phyloP scores from a whole-genome alignment of 2,113 vertebrate species.

The Engraulis encrasicolus region DNA sequence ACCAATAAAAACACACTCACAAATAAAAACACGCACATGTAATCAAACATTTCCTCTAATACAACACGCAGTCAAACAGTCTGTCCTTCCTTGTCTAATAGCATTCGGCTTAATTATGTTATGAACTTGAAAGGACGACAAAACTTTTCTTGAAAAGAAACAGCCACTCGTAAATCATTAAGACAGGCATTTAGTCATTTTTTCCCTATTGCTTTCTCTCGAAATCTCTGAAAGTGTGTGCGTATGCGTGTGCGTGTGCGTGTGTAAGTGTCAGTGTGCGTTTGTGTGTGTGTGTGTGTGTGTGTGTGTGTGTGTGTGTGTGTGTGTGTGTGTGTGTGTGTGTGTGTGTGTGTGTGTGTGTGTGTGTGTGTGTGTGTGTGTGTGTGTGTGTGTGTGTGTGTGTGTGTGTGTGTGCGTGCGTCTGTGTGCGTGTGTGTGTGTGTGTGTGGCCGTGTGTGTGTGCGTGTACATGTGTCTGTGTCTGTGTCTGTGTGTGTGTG shows the following conservation, averaged over 20 bases:
- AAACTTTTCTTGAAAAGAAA: constrained; percentile 3
- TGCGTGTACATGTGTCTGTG: neutral
- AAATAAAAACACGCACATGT: too few relatives aligned
- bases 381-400: neutral
- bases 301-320: constrained; percentile 3
- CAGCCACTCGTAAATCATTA: constrained; percentile 4
- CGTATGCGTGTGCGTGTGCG: neutral
- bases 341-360: neutral
- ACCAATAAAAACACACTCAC: too few relatives aligned
- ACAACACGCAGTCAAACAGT: neutral
- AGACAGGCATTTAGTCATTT: neutral
- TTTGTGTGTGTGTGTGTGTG: too few relatives aligned
- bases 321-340: neutral
- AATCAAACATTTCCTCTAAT: neutral
- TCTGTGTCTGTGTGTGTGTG: too few relatives aligned
- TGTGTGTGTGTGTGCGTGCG: too few relatives aligned
- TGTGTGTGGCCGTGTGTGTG: too few relatives aligned
- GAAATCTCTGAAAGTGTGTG: neutral
- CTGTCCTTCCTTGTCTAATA: neutral
- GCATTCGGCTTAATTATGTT: constrained; percentile 1
- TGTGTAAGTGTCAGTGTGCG: too few relatives aligned
- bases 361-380: too few relatives aligned
- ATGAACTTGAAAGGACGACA: constrained; percentile 9
- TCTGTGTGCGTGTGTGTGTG: neutral
- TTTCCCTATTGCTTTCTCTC: neutral